Conservation (phyloP, 2,113 vertebrate species). For the Halcyon malimbica region DNA sequence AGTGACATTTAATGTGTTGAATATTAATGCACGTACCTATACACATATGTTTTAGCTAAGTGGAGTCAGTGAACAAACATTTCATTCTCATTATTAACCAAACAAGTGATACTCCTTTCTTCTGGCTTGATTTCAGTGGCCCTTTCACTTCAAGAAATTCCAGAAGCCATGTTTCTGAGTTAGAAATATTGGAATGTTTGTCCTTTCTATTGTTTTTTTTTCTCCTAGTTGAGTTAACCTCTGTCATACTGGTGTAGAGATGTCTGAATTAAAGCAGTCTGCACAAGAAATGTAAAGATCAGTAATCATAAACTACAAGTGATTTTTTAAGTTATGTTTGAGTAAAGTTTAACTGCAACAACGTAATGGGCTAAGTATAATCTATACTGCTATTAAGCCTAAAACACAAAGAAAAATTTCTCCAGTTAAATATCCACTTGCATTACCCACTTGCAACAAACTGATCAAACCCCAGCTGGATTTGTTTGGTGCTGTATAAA, state of each 20-base stretch:
- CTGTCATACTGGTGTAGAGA: not conserved
- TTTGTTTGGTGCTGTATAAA: not conserved
- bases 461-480: fast-evolving
- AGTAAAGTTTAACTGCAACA: not conserved
- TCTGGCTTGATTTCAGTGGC: not conserved
- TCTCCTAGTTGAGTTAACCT: not conserved
- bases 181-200: not conserved
- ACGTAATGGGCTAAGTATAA: not conserved
- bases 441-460: not conserved
- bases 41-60: not conserved
- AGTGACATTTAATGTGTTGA: not conserved
- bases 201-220: not conserved
- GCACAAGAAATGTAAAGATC: not conserved
- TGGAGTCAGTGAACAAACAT: not conserved
- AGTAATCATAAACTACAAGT: not conserved
- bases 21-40: not conserved
- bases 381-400: not conserved
- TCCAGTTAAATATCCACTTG: not conserved
- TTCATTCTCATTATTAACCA: not conserved
- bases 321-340: not conserved
- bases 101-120: not conserved
- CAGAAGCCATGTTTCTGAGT: not conserved
- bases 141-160: not conserved
- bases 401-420: not conserved
- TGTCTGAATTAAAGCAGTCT: not conserved